Evolutionary conservation across 1,140 invertebrate genomes (phyloP), one percentile per base, ranked within the genome.

Genomic region (Trachymyrmex cornetzi): DNA sequence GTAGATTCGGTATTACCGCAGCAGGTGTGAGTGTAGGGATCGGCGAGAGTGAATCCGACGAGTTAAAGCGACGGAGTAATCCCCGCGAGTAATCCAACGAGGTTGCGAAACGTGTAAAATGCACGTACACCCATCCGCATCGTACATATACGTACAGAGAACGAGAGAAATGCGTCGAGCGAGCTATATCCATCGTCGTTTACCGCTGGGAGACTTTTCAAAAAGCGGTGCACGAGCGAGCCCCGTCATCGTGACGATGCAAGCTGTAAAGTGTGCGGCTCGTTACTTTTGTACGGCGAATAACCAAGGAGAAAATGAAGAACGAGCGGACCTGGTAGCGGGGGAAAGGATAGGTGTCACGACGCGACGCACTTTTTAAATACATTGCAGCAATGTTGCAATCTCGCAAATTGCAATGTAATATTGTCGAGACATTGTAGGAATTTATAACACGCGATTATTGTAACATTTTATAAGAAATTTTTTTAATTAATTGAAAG

Each of bases 271-370:
- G 72, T 77, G 24, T 59, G 80, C 22, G 57, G 79, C 59, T 89
- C 79, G 88, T 90, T 89, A 87, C 75, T 85, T 64, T 27, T 22
- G 80, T 53, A 27, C 57, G 55, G 75, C 2, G 63, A 77, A 59
- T n/a, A 59, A 64, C 88, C 22, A 27, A 55, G 69, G 57, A 63
- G 22, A 22, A 55, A 27, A 53, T 53, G 79, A 63, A 38, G 22
- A 87, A 69, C 24, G 24, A 38, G 34, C 27, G 61, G 14, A 38
- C 22, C 12, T 12, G 27, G 2, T 11, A n/a, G 2, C 38, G 63
- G 16, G 30, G 19, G 2, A 53, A 79, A 44, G 24, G 6, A 34
- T 34, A 34, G 24, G 27, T n/a, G 4, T 12, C 11, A 9, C 61
- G 4, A 5, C 5, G 64, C 63, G 38, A 67, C 67, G 14, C 61